These are phyloP conservation scores for Willowsia nigromaculata DNA, from an alignment of 2,888 invertebrate species.

Conservation along the genomic window DNA sequence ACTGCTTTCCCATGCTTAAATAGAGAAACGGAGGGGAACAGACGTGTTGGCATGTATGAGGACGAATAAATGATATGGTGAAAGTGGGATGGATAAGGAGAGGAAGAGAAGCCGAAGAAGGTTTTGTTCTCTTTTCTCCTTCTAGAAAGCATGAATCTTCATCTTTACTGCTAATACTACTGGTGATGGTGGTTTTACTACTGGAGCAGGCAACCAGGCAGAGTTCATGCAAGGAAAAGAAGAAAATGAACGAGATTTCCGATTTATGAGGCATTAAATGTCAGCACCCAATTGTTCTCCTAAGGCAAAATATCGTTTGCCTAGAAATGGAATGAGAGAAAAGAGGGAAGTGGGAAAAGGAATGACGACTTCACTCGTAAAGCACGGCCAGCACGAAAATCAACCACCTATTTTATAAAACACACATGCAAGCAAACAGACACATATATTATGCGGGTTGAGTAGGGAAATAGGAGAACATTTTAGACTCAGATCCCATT, in stretches of 20 bases:
- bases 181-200: neutral
- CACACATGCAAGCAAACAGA: neutral
- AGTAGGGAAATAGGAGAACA: neutral
- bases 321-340: constrained; percentile 3
- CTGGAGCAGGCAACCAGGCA: neutral
- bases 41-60: no score
- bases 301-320: constrained; percentile 63
- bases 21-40: neutral
- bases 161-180: neutral
- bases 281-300: constrained; percentile 72
- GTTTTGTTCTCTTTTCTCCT: neutral
- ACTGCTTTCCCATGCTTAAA: neutral
- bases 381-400: constrained; percentile 20
- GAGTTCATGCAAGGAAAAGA: constrained; percentile 51
- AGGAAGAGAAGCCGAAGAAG: neutral
- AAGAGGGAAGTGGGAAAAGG: neutral
- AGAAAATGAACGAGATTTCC: constrained; percentile 72
- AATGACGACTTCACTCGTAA: constrained; percentile 34
- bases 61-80: neutral
- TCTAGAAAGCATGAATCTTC: neutral
- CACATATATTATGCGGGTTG: no score
- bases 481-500: neutral
- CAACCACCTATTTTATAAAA: neutral
- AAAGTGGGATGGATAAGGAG: neutral
- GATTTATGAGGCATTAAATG: constrained; percentile 73